Evolutionary conservation across 2,888 invertebrate species (phyloP).

Genomic region (Gymnoscelis rufifasciata): DNA sequence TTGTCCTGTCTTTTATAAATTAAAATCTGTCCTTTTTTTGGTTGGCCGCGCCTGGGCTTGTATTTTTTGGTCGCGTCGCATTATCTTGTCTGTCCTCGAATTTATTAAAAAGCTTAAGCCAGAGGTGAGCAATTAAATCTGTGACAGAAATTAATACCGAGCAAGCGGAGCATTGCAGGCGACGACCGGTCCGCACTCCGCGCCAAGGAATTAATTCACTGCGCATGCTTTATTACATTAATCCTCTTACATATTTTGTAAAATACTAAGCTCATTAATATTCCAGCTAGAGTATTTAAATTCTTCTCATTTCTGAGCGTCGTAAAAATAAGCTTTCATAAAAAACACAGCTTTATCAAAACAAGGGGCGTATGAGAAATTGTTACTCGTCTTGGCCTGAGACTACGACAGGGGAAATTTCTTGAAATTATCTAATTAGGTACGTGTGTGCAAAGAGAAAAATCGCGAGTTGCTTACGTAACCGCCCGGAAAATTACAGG

Average conservation of each 20-base stretch:
- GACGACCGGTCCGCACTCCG: constrained; percentile 41
- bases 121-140: constrained; percentile 75
- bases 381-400: neutral
- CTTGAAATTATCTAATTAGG: constrained; percentile 71
- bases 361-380: constrained; percentile 3
- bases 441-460: constrained; percentile 71
- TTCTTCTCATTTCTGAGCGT: constrained; percentile 13
- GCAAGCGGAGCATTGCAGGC: constrained; percentile 46
- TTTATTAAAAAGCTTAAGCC: constrained; percentile 76
- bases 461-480: constrained; percentile 75
- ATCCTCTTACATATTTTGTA: constrained; percentile 48
- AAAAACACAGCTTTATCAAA: neutral
- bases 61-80: constrained; percentile 69
- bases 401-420: constrained; percentile 42
- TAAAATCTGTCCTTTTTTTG: constrained; percentile 75
- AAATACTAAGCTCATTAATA: constrained; percentile 31
- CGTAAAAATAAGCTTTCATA: constrained; percentile 2
- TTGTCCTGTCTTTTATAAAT: constrained; percentile 80
- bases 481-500: constrained; percentile 74
- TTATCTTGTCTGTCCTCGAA: constrained; percentile 72
- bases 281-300: constrained; percentile 15
- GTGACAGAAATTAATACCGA: constrained; percentile 76
- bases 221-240: constrained; percentile 52
- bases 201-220: constrained; percentile 54
- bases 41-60: constrained; percentile 51